Base-by-base conservation (phyloP, 2,888 invertebrate genomes). In the Blastobasis adustella region DNA sequence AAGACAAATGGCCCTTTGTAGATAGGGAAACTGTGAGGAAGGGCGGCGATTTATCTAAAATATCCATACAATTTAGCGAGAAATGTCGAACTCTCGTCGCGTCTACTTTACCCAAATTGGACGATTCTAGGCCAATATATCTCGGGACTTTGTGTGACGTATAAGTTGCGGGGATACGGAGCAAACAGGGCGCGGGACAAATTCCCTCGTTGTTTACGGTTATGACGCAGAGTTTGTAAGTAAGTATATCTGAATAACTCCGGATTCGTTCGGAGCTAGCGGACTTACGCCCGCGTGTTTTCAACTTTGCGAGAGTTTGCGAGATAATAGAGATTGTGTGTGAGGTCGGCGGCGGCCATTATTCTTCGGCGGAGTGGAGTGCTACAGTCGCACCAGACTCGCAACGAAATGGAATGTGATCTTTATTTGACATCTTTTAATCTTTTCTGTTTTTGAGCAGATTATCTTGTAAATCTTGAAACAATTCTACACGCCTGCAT, bases 31-130 rank as follows among this genome's bases (percentile, higher is more conserved):
- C 73, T 76, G 73, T 72, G 71, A 71, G 72, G 74, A 71, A 79
- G 77, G 76, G 76, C 72, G 75, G 71, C 79, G 75, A 87, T 88
- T 84, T 85, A 83, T 86, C 82, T 82, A 75, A 83, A 85, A 87
- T 82, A 84, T 81, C 81, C 80, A 79, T 82, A 82, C 81, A 82
- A 82, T 83, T 82, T 82, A 74, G 75, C 76, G 68, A 67, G 74
- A 76, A 75, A 77, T 65, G 79, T 84, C 82, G 82, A 86, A 85
- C 73, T 82, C 76, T 78, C 75, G 76, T 75, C 80, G 78, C 73
- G 75, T 71, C 77, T 79, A 85, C 83, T 86, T 83, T 82, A 74
- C 76, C 76, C 71, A 82, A 86, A 87, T 86, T 84, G 84, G 82
- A 83, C 79, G 77, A 82, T 80, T 82, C 76, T 77, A 74, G 77